Conservation (phyloP, 30 jellyfish, hydroid and myxozoan species). For the Aurelia sp. region DNA sequence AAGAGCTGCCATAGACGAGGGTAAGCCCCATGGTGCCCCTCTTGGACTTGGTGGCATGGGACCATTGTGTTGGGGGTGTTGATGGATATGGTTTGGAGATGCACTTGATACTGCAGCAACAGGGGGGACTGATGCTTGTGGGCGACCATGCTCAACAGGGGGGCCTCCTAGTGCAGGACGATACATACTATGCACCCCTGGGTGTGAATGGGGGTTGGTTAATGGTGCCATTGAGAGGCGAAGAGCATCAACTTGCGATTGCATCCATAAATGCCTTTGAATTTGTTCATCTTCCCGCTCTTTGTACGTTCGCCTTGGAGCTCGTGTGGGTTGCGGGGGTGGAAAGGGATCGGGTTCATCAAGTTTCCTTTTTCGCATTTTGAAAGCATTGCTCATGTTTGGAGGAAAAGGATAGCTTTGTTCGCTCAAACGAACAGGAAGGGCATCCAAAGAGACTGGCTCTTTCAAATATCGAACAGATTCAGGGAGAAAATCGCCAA, state of each 20-base stretch:
- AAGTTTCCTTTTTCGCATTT: conserved; percentile 69
- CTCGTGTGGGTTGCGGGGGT: conserved; percentile 87
- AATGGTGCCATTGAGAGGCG: conserved; percentile 94
- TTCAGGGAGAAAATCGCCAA: conserved; percentile 91
- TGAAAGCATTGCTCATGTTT: conserved; percentile 53
- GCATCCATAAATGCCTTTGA: conserved; percentile 98
- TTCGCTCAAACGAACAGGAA: conserved; percentile 84
- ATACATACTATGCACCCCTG: conserved; percentile 74
- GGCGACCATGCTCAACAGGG: conserved; percentile 82
- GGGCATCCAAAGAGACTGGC: conserved; percentile 76
- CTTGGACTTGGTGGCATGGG: conserved; percentile 89
- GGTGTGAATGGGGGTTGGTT: conserved; percentile 83
- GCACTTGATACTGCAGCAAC: conserved; percentile 69
- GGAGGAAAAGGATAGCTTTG: conserved; percentile 64
- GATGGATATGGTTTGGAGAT: conserved; percentile 69
- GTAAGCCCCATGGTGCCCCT: conserved; percentile 89
- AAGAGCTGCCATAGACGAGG: conserved; percentile 97
- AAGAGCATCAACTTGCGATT: conserved; percentile 94
- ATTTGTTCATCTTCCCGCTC: conserved; percentile 98
- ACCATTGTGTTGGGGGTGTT: conserved; percentile 65
- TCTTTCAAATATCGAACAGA: conserved; percentile 83
- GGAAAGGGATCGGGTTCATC: conserved; percentile 84
- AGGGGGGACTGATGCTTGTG: conserved; percentile 79
- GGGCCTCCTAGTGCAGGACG: conserved; percentile 87
- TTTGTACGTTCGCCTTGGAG: conserved; percentile 97